A percentile compares a stretch with the other conserved stretches of the same genome.
Conservation (phyloP, 1,140 invertebrate genomes). For the Drosophila persimilis region DNA sequence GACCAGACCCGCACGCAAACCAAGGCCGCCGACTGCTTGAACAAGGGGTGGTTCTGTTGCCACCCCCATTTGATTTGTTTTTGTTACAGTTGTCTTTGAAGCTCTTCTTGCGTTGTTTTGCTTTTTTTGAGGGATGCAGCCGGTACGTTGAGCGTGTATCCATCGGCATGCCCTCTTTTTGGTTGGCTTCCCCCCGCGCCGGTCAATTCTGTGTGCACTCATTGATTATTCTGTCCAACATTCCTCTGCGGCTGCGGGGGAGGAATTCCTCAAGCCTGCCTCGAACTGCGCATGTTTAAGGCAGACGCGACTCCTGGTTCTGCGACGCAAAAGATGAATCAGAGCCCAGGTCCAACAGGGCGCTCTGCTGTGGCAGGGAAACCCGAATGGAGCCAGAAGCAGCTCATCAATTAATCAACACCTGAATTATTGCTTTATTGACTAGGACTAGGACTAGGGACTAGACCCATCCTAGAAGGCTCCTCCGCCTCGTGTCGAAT, state of each 20-base stretch:
- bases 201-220: conserved; percentile 60
- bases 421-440: conserved; percentile 28
- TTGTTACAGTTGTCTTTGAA: conserved; percentile 6
- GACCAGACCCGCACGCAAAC: conserved; percentile 10
- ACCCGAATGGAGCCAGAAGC: neutral
- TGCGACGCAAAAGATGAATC: conserved; percentile 67
- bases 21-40: conserved; percentile 33
- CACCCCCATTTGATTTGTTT: conserved; percentile 36
- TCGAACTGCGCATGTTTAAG: conserved; percentile 55
- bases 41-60: conserved; percentile 14
- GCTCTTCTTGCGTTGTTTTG: conserved; percentile 28
- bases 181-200: conserved; percentile 58
- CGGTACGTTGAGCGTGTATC: conserved; percentile 46
- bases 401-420: conserved; percentile 48
- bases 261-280: conserved; percentile 38
- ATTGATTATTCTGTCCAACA: conserved; percentile 72
- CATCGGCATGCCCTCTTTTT: conserved; percentile 73
- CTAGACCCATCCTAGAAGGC: no score
- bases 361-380: neutral
- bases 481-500: conserved; percentile 21
- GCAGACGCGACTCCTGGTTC: conserved; percentile 20
- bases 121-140: conserved; percentile 42
- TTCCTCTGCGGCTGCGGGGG: conserved; percentile 28
- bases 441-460: conserved; percentile 4
- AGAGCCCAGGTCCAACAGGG: neutral